These are phyloP conservation scores for Schizaphis graminum DNA, from an alignment of 2,888 invertebrate genomes.

Conservation along the genomic window DNA sequence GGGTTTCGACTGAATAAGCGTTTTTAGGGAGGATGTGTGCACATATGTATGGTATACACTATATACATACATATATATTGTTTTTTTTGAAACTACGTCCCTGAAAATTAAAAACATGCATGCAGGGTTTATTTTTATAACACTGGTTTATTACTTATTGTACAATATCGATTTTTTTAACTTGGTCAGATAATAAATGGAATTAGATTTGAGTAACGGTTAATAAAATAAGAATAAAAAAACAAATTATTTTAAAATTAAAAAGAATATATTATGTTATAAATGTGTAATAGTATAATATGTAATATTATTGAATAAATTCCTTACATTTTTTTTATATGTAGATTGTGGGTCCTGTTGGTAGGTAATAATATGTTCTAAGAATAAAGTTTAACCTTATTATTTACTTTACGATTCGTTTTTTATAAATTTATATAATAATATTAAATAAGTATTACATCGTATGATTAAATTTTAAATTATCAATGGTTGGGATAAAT, in stretches of 20 bases:
- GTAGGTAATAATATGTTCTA: not conserved
- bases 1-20: slow-evolving; percentile 54
- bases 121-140: not conserved
- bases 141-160: not conserved
- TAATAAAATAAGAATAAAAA: not conserved
- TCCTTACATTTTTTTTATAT: not conserved
- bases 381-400: not conserved
- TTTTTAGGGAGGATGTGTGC: slow-evolving; percentile 47
- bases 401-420: not conserved
- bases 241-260: not conserved
- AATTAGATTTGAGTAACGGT: not conserved
- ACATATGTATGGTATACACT: not conserved
- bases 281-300: not conserved
- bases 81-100: slow-evolving; percentile 12
- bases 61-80: not conserved
- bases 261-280: not conserved
- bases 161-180: not conserved
- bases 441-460: not conserved
- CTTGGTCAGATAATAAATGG: not conserved
- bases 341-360: not conserved
- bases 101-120: slow-evolving; percentile 15
- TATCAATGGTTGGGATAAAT: not conserved
- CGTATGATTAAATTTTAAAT: not conserved
- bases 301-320: not conserved
- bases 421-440: not conserved